Evolutionary conservation across 92 coral and sea anemone genomes (phyloP).

Genomic region (Epizoanthus scotinus): DNA sequence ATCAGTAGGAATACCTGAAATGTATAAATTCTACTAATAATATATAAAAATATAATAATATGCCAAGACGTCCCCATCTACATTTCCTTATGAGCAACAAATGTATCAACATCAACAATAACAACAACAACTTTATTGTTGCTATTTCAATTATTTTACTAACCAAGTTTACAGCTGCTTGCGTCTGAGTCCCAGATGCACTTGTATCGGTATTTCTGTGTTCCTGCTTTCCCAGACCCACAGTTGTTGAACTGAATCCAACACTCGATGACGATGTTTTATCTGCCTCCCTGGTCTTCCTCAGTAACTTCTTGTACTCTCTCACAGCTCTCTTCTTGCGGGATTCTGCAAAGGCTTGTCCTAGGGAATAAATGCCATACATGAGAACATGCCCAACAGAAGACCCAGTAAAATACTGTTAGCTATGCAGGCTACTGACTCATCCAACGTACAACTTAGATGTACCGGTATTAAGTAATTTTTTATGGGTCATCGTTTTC

Average conservation of each 20-base stretch:
- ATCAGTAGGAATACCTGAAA: too few relatives aligned
- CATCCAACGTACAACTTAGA: too few relatives aligned
- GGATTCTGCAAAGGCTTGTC: constrained; percentile 89
- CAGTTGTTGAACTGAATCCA: neutral
- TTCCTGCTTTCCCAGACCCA: neutral
- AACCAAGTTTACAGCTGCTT: neutral
- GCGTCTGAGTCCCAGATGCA: neutral
- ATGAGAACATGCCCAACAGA: neutral
- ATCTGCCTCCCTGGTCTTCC: constrained; percentile 59
- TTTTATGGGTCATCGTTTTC: too few relatives aligned
- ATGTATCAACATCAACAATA: too few relatives aligned
- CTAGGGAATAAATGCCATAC: constrained; percentile 11
- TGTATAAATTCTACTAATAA: too few relatives aligned
- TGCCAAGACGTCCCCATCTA: too few relatives aligned
- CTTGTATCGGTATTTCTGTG: neutral
- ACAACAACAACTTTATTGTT: too few relatives aligned
- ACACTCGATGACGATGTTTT: neutral
- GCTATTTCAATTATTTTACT: constrained; percentile 28
- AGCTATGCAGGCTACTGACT: too few relatives aligned
- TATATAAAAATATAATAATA: too few relatives aligned
- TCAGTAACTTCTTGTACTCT: constrained; percentile 79
- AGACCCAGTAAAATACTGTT: neutral
- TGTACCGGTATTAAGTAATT: too few relatives aligned
- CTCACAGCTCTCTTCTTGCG: constrained; percentile 76
- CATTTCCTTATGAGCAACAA: too few relatives aligned